These are phyloP conservation scores for Muricea muricata DNA, from an alignment of 92 coral and sea anemone genomes.

Conservation along the genomic window DNA sequence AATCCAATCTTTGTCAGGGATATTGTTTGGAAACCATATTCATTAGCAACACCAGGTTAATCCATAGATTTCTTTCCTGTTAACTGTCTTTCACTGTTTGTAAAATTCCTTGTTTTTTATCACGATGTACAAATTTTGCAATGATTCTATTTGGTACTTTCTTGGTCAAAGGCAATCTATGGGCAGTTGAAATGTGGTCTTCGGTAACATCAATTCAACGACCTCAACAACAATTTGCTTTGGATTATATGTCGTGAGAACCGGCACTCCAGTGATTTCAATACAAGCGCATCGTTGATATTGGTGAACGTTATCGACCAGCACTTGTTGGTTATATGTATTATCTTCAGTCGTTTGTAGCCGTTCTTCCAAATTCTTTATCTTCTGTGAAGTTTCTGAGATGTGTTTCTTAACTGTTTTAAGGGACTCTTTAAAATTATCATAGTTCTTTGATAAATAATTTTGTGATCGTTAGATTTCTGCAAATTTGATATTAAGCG, in stretches of 20 bases:
- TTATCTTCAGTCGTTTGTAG: neutral
- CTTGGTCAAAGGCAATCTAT: conserved; percentile 51
- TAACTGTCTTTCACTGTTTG: conserved; percentile 29
- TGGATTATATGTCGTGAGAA: neutral
- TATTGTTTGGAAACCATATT: too few species aligned
- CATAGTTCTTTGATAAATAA: neutral
- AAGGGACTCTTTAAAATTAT: conserved; percentile 2
- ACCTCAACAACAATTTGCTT: neutral
- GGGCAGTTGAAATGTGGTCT: conserved; percentile 49
- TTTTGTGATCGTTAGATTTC: conserved; percentile 15
- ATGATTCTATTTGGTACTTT: conserved; percentile 48
- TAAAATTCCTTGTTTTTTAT: conserved; percentile 29
- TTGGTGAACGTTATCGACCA: neutral
- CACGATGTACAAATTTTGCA: conserved; percentile 50
- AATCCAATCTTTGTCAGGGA: too few species aligned
- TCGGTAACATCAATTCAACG: neutral
- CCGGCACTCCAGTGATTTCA: neutral
- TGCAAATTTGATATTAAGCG: neutral
- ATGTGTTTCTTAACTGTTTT: neutral
- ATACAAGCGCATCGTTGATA: neutral
- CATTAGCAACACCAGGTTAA: neutral
- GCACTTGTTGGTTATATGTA: neutral
- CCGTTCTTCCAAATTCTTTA: neutral
- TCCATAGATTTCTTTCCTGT: conserved; percentile 40
- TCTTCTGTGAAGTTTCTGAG: neutral